Conservation (phyloP, 2,113 vertebrate species). For the Panurus biarmicus region DNA sequence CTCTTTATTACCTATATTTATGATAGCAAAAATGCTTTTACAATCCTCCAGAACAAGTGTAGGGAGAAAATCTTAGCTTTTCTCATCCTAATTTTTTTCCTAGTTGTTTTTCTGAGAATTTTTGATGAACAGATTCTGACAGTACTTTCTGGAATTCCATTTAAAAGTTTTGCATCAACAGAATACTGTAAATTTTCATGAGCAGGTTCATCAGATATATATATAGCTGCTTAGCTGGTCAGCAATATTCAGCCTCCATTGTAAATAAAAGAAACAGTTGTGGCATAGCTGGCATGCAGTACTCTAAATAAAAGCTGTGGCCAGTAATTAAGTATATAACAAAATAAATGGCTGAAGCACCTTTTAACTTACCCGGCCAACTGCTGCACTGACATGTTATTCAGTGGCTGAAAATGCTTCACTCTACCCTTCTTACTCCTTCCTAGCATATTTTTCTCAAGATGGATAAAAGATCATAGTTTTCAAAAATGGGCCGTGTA, state of each 20-base stretch:
- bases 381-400: neutral
- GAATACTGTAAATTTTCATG: neutral
- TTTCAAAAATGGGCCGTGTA: neutral
- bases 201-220: neutral
- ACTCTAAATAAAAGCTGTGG: neutral
- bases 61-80: neutral
- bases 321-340: neutral
- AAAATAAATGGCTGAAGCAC: neutral
- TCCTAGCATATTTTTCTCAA: neutral
- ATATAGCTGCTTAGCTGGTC: neutral
- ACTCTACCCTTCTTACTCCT: neutral
- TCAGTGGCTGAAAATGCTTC: neutral
- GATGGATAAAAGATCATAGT: neutral
- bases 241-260: neutral
- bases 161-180: neutral
- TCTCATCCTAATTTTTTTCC: neutral
- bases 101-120: neutral
- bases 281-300: neutral
- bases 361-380: neutral
- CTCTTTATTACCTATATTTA: neutral
- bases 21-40: neutral
- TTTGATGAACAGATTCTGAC: neutral
- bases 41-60: neutral
- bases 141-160: neutral
- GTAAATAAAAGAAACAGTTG: neutral